These are phyloP conservation scores for Mormyrops attenuatus DNA, from an alignment of 2,797 vertebrate genomes.

Conservation along the genomic window DNA sequence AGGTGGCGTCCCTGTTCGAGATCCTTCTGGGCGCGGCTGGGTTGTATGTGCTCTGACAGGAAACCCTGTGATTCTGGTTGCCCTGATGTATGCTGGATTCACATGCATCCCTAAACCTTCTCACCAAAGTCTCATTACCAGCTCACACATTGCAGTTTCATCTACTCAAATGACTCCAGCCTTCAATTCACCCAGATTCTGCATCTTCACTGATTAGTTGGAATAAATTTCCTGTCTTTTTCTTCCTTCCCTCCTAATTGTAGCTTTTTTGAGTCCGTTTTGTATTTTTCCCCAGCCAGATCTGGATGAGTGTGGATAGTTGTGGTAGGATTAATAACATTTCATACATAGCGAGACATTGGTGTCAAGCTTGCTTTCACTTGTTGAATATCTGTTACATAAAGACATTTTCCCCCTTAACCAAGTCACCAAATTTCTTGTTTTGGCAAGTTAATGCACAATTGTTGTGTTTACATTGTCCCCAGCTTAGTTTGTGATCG, in stretches of 20 bases:
- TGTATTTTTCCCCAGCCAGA: background rate
- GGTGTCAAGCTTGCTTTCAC: background rate
- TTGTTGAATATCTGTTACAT: background rate
- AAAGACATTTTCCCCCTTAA: background rate
- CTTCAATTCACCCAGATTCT: conserved; percentile 12
- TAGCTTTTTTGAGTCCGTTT: background rate
- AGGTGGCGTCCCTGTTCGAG: background rate
- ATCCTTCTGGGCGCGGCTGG: background rate
- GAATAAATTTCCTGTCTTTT: background rate
- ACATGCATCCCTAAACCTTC: conserved; percentile 25
- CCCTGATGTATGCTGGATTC: background rate
- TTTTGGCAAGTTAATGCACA: background rate
- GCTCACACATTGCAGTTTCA: conserved; percentile 26
- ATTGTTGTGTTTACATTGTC: background rate
- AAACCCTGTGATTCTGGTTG: background rate
- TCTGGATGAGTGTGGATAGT: background rate
- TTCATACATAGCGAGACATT: background rate
- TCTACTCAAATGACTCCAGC: conserved; percentile 27
- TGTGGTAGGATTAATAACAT: background rate
- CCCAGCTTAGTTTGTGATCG: background rate
- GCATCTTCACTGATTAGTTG: background rate
- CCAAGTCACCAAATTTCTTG: background rate
- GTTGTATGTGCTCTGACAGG: background rate
- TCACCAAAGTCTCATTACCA: conserved; percentile 38
- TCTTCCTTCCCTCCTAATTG: background rate